Base-by-base conservation (phyloP, 2,113 vertebrate species). In the Xerus inauris region DNA sequence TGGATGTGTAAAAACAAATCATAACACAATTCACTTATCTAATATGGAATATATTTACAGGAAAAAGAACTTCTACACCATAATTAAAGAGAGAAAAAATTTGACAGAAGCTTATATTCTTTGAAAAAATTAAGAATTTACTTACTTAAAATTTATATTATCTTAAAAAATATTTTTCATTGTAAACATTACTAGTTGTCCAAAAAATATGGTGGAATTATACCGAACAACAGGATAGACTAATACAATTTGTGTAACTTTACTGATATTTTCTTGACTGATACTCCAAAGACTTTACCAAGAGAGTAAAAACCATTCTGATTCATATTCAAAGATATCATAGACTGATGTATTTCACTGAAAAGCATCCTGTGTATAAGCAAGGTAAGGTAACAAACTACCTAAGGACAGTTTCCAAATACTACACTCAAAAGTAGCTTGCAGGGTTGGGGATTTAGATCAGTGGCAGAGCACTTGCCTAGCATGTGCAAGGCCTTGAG, bases 381-480 rank as follows among this genome's bases (percentile, higher is more conserved):
- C 24, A 92, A 91, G 8, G 38, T 49, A 91, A 42, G 8, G 38
- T 49, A 91, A 42, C 5, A 88, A 89, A 73, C 10, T 59, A 85
- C 3, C 13, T 82, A 45, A 94, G 1, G 38, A 92, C 24, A 28
- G 49, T 85, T 92, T 95, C 73, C 35, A 96, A 93, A 83, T 35
- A 69, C 17, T 59, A 32, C 13, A 72, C 26, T 89, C 20, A 81
- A 19, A 96, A 77, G 17, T 28, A 86, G 30, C 45, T 71, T 80
- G 24, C 1, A 87, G 49, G 16, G 12, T 51, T 51, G 14, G 49
- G 49, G 49, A 51, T 51, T 51, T 51, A 17, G 49, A 4, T 51
- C 49, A 51, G 49, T 51, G 49, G 49, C 49, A 51, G 49, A 51
- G 49, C 49, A 51, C 49, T 51, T 51, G 49, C 16, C 49, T 51